Evolutionary conservation across 2,888 invertebrate species (phyloP).

Genomic region (Drosophila nr. perissopoda): DNA sequence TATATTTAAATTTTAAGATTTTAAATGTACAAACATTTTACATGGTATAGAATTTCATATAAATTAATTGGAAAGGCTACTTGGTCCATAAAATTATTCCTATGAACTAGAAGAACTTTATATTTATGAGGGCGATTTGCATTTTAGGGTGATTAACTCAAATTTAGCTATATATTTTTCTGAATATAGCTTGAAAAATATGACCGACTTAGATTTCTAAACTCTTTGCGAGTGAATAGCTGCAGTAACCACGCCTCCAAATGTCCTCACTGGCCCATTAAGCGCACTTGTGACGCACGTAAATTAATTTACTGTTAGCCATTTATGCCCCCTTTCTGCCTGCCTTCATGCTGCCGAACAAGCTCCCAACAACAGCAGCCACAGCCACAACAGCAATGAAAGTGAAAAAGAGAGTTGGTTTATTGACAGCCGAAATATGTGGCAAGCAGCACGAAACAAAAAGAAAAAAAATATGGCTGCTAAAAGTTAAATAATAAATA

Average conservation of each 20-base stretch:
- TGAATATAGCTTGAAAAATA: slow-evolving; percentile 23
- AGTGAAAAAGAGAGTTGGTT: slow-evolving; percentile 43
- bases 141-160: neutral
- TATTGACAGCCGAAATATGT: slow-evolving; percentile 69
- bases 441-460: slow-evolving; percentile 19
- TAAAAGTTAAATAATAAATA: slow-evolving; percentile 76
- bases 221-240: slow-evolving; percentile 34
- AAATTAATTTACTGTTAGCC: slow-evolving; percentile 74
- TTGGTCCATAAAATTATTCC: no score
- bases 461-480: slow-evolving; percentile 50
- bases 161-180: neutral
- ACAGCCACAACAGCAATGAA: slow-evolving; percentile 20
- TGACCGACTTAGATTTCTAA: slow-evolving; percentile 52
- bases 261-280: slow-evolving; percentile 59
- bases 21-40: neutral
- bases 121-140: neutral
- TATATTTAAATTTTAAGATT: neutral
- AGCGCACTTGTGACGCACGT: slow-evolving; percentile 73
- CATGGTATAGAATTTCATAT: neutral
- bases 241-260: slow-evolving; percentile 35
- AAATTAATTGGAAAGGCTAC: no score
- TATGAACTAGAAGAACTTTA: neutral
- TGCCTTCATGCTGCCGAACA: neutral
- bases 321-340: slow-evolving; percentile 53
- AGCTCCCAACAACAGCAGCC: slow-evolving; percentile 14